Evolutionary conservation across 2,888 invertebrate species (phyloP).

Genomic region (Lysandra bellargus): DNA sequence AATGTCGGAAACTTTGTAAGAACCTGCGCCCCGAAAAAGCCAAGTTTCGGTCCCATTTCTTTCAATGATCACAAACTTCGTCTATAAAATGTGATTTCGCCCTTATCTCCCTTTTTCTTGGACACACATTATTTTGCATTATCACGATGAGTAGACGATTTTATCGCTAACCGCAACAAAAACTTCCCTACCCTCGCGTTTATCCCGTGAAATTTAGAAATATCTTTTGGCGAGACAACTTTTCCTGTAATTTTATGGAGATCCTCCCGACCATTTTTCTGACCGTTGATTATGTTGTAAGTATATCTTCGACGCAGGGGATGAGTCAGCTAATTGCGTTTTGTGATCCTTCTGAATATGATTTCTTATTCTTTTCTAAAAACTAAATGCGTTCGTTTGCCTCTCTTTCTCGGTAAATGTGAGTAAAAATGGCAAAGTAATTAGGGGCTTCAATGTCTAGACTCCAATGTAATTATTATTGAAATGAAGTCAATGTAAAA

Average conservation of each 20-base stretch:
- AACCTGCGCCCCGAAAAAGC: slow-evolving; percentile 49
- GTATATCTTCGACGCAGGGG: neutral
- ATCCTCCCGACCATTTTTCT: slow-evolving; percentile 26
- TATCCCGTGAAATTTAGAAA: slow-evolving; percentile 41
- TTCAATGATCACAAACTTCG: slow-evolving; percentile 63
- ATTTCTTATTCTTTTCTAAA: neutral
- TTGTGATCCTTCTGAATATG: neutral
- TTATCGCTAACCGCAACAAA: slow-evolving; percentile 53
- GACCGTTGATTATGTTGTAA: slow-evolving; percentile 5
- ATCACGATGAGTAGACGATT: slow-evolving; percentile 64
- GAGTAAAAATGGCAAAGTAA: neutral
- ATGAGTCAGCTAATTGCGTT: slow-evolving; percentile 12
- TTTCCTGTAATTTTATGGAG: slow-evolving; percentile 35
- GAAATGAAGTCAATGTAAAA: neutral
- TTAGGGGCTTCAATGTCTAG: neutral
- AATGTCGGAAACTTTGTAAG: slow-evolving; percentile 57
- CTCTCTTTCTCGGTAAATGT: neutral
- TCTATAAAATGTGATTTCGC: slow-evolving; percentile 64
- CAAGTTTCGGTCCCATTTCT: slow-evolving; percentile 57
- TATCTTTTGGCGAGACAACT: slow-evolving; percentile 41
- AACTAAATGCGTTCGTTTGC: neutral
- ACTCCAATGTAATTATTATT: neutral
- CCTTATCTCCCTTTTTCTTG: slow-evolving; percentile 65
- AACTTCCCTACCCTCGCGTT: slow-evolving; percentile 41
- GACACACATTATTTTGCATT: slow-evolving; percentile 70